These are phyloP conservation scores for Dallia pectoralis DNA, from an alignment of 2,797 vertebrate species.

Conservation along the genomic window DNA sequence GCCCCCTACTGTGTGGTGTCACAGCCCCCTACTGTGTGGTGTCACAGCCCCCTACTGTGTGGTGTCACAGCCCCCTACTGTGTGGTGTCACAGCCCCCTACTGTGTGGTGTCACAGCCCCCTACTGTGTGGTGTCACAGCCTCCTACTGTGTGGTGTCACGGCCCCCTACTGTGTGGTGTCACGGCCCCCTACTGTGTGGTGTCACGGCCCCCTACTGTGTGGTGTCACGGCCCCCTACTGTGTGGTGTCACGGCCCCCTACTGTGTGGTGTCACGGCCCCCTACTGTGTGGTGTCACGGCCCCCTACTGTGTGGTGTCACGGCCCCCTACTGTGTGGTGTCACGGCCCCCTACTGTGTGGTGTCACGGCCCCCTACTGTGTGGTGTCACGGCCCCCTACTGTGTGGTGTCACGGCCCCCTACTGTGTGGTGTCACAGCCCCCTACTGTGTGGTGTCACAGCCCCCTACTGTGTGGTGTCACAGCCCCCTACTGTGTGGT, in stretches of 20 bases:
- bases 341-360: no score
- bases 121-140: not conserved
- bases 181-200: not conserved
- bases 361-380: not conserved
- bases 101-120: slow-evolving; percentile 8
- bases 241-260: no score
- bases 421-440: slow-evolving; percentile 7
- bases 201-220: no score
- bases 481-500: no score
- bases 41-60: not conserved
- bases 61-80: no score
- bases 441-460: not conserved
- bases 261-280: not conserved
- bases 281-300: slow-evolving; percentile 2
- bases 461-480: slow-evolving; percentile 1
- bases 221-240: not conserved
- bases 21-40: no score
- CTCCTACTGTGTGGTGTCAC: slow-evolving; percentile 2
- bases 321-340: not conserved
- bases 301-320: not conserved
- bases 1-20: slow-evolving; percentile 1
- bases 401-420: not conserved
- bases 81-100: not conserved
- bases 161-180: not conserved
- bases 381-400: no score